A percentile compares a stretch with the other conserved stretches of the same genome.
phyloP scores from a whole-genome alignment of 2,888 invertebrate genomes.

The Teleiodes luculella region DNA sequence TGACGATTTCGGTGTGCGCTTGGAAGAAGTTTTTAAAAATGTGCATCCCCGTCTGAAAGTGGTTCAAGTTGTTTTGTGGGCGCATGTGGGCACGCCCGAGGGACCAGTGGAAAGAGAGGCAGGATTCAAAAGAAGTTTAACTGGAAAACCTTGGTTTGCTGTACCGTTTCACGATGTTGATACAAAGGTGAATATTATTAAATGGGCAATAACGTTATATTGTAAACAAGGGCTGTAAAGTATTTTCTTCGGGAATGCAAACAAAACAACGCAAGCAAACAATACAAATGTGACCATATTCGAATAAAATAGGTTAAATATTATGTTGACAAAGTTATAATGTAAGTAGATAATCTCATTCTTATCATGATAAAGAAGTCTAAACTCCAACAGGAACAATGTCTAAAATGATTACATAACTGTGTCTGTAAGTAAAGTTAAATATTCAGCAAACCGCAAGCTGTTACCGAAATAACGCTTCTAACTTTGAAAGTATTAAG shows the following conservation, averaged over 20 bases:
- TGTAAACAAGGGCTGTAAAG: no score
- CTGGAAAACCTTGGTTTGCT: constrained; percentile 84
- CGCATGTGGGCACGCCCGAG: constrained; percentile 74
- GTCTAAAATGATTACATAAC: no score
- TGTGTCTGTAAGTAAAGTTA: no score
- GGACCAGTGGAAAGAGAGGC: constrained; percentile 82
- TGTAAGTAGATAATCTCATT: no score
- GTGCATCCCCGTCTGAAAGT: constrained; percentile 78
- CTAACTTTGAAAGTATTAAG: not conserved
- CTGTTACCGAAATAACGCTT: not conserved
- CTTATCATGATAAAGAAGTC: no score
- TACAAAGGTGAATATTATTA: constrained; percentile 79
- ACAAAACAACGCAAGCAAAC: no score
- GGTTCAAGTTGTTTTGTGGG: constrained; percentile 85
- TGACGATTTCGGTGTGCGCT: constrained; percentile 83
- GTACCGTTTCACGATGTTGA: constrained; percentile 84
- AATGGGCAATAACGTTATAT: no score
- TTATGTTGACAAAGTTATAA: no score
- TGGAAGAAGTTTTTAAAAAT: constrained; percentile 77
- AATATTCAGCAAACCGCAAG: not conserved
- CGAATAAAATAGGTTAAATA: no score
- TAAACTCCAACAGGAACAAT: no score
- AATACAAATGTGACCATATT: no score
- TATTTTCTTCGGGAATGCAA: no score
- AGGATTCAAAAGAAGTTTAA: constrained; percentile 80